Evolutionary conservation across 2,888 invertebrate genomes (phyloP).

Genomic region (Drosophila ustulata): DNA sequence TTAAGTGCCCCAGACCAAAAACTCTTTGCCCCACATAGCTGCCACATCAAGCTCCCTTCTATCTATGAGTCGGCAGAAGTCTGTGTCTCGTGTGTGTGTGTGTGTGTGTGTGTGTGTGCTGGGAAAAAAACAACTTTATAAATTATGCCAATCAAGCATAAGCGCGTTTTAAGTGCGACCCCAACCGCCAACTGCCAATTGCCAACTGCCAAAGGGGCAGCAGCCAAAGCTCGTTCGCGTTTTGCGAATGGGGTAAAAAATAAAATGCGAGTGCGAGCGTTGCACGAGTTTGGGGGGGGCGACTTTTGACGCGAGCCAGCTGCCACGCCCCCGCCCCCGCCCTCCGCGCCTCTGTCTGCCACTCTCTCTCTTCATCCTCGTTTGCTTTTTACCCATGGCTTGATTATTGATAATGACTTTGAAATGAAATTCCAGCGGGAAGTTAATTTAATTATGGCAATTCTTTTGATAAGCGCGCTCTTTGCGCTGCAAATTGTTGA

Average conservation of each 20-base stretch:
- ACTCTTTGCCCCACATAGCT: constrained; percentile 7
- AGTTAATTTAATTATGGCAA: constrained; percentile 74
- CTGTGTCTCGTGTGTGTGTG: constrained; percentile 17
- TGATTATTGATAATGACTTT: constrained; percentile 78
- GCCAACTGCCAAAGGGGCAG: constrained; percentile 50
- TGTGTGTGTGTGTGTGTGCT: constrained; percentile 6
- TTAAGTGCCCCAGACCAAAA: constrained; percentile 43
- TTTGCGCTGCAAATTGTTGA: constrained; percentile 36
- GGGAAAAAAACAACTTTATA: constrained; percentile 61
- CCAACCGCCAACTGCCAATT: constrained; percentile 17
- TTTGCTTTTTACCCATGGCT: constrained; percentile 26
- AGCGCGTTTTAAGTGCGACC: constrained; percentile 74
- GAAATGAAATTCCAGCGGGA: constrained; percentile 72
- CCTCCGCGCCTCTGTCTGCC: not conserved
- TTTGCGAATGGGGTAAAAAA: constrained; percentile 24
- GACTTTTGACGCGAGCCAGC: constrained; percentile 18
- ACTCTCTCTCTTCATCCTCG: not conserved
- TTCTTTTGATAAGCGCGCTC: constrained; percentile 54
- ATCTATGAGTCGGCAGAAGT: constrained; percentile 47
- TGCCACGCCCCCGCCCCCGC: not conserved
- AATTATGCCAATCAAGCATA: constrained; percentile 77
- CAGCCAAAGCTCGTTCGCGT: constrained; percentile 8
- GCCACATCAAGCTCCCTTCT: constrained; percentile 13
- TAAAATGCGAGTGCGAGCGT: constrained; percentile 11
- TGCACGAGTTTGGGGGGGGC: constrained; percentile 26